A percentile compares a stretch with the other conserved stretches of the same genome.
Evolutionary conservation across 2,113 vertebrate species (phyloP).

Genomic region (Promerops cafer): DNA sequence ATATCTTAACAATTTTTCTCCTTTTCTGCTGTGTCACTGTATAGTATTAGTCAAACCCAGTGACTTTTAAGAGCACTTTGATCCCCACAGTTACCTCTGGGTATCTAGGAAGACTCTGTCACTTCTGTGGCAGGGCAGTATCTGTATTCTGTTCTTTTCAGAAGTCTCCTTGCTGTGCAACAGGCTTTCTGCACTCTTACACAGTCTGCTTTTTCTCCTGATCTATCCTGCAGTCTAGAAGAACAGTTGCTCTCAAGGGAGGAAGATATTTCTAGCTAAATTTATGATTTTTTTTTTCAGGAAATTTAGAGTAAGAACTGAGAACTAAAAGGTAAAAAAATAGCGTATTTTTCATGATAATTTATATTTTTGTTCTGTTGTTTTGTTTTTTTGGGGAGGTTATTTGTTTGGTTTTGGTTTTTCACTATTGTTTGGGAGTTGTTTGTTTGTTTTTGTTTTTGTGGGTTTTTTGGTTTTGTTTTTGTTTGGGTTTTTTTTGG

Average conservation of each 20-base stretch:
- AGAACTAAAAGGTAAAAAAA: background rate
- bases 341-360: rapidly evolving
- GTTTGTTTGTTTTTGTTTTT: too few relatives aligned
- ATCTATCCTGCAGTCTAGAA: background rate
- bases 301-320: background rate
- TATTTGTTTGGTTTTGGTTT: background rate
- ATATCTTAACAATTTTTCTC: background rate
- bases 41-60: background rate
- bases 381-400: background rate
- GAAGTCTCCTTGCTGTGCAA: background rate
- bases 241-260: background rate
- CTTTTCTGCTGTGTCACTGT: background rate
- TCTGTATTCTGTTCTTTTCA: background rate
- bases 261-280: background rate
- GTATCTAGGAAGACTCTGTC: background rate
- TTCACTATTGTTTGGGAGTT: background rate
- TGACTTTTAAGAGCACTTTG: background rate
- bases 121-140: background rate
- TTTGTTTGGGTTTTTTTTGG: too few relatives aligned
- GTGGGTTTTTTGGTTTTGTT: too few relatives aligned
- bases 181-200: background rate
- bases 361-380: background rate
- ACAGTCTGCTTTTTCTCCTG: background rate
- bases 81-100: background rate
- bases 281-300: background rate